A percentile compares a stretch with the other conserved stretches of the same genome.
phyloP scores from a whole-genome alignment of 2,888 invertebrate species.

The Aspidapion aeneum region DNA sequence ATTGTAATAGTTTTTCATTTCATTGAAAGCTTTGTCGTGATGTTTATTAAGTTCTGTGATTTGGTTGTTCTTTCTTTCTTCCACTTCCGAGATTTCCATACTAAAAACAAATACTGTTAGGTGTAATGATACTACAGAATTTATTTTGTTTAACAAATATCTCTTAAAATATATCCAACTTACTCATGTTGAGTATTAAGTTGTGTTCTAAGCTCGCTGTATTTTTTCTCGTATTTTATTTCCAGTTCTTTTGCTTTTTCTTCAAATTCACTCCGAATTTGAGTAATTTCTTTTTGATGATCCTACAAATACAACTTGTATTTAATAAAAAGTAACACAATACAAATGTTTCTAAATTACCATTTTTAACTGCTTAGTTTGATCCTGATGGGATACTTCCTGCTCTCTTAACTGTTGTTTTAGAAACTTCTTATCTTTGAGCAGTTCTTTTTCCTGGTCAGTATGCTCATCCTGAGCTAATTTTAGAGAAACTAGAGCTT shows the following conservation, averaged over 20 bases:
- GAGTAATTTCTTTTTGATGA: conserved; percentile 52
- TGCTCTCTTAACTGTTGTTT: conserved; percentile 67
- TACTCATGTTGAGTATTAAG: conserved; percentile 62
- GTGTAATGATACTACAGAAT: too few relatives aligned
- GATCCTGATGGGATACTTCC: conserved; percentile 66
- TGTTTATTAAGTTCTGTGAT: conserved; percentile 73
- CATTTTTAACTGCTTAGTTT: conserved; percentile 67
- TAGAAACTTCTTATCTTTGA: conserved; percentile 68
- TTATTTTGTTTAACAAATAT: too few relatives aligned
- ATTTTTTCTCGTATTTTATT: conserved; percentile 70
- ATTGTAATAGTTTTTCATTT: conserved; percentile 93
- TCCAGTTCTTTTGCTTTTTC: conserved; percentile 64
- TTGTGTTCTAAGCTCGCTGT: conserved; percentile 67
- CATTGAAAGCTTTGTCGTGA: conserved; percentile 81
- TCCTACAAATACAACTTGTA: conserved; percentile 38
- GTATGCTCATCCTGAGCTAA: conserved; percentile 79
- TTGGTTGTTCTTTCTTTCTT: conserved; percentile 88
- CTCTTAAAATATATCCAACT: too few relatives aligned
- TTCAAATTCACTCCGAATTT: conserved; percentile 62
- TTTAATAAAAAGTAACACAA: too few relatives aligned
- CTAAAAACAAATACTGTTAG: too few relatives aligned
- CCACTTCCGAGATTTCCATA: conserved; percentile 84
- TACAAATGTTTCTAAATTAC: too few relatives aligned
- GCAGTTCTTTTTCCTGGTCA: conserved; percentile 70
- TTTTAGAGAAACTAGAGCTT: conserved; percentile 77